phyloP scores from a whole-genome alignment of 1,140 invertebrate genomes.

The Aradophagus sp. region DNA sequence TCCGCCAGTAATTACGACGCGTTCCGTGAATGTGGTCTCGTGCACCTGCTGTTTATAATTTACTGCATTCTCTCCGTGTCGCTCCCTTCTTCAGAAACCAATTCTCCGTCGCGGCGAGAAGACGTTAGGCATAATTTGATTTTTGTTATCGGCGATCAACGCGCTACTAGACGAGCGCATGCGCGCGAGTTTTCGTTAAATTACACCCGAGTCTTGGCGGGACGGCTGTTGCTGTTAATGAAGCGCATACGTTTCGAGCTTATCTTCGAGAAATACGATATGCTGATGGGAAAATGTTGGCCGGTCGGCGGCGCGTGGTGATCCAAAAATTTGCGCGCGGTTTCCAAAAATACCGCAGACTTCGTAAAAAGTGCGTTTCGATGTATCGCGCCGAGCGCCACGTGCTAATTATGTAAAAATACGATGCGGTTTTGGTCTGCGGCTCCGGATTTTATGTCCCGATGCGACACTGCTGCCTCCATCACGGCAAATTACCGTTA shows the following conservation, averaged over 20 bases:
- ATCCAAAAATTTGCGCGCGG: slow-evolving; percentile 58
- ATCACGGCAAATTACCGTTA: slow-evolving; percentile 40
- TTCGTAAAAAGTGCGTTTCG: slow-evolving; percentile 72
- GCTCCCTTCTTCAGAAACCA: slow-evolving; percentile 18
- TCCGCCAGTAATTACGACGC: slow-evolving; percentile 45
- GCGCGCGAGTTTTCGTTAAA: too few species aligned
- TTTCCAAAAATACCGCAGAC: slow-evolving; percentile 74
- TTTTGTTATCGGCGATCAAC: slow-evolving; percentile 8
- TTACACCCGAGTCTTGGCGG: too few species aligned
- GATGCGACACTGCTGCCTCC: slow-evolving; percentile 29
- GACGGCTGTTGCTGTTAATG: slow-evolving; percentile 17
- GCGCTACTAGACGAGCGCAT: too few species aligned
- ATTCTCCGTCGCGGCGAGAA: too few species aligned
- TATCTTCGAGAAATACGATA: slow-evolving; percentile 74
- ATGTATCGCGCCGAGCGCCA: slow-evolving; percentile 68
- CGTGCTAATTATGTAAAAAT: slow-evolving; percentile 76
- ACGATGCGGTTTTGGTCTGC: slow-evolving; percentile 68
- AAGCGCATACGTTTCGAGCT: slow-evolving; percentile 49
- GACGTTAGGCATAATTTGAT: slow-evolving; percentile 15
- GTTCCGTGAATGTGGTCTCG: slow-evolving; percentile 43
- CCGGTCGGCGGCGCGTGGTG: background rate
- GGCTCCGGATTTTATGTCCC: slow-evolving; percentile 63
- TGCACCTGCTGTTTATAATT: slow-evolving; percentile 59
- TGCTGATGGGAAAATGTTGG: slow-evolving; percentile 56
- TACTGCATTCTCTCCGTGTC: slow-evolving; percentile 30